These are phyloP conservation scores for Rhea pennata DNA, from an alignment of 2,113 vertebrate genomes.

Conservation along the genomic window DNA sequence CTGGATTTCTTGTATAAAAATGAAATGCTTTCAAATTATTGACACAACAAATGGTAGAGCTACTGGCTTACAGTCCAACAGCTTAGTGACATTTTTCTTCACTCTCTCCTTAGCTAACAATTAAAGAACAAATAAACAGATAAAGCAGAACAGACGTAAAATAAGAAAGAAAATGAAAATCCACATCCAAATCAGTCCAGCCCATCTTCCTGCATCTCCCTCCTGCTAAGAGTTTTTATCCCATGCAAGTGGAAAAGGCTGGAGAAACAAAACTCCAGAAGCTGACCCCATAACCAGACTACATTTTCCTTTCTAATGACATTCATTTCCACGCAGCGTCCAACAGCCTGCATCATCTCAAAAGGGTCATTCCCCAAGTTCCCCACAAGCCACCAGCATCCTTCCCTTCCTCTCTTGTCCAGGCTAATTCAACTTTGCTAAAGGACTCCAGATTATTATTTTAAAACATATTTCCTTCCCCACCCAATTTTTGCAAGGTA, in stretches of 20 bases:
- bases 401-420: not conserved
- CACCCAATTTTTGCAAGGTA: not conserved
- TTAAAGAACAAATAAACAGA: not conserved
- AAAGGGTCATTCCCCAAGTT: not conserved
- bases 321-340: not conserved
- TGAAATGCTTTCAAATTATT: not conserved
- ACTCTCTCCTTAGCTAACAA: not conserved
- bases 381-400: not conserved
- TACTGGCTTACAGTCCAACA: not conserved
- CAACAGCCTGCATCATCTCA: not conserved
- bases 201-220: not conserved
- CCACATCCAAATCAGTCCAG: rapidly evolving
- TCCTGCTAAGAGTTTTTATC: not conserved
- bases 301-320: not conserved
- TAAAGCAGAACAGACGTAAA: not conserved
- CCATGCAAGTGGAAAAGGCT: not conserved
- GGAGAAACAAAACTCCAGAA: not conserved
- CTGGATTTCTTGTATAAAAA: not conserved
- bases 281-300: rapidly evolving
- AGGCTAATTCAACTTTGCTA: not conserved
- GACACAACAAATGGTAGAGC: not conserved
- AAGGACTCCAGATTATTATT: not conserved
- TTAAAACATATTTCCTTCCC: not conserved
- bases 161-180: not conserved
- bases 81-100: not conserved